phyloP scores from a whole-genome alignment of 2,888 invertebrate genomes.

The Hoplodrina ambigua region DNA sequence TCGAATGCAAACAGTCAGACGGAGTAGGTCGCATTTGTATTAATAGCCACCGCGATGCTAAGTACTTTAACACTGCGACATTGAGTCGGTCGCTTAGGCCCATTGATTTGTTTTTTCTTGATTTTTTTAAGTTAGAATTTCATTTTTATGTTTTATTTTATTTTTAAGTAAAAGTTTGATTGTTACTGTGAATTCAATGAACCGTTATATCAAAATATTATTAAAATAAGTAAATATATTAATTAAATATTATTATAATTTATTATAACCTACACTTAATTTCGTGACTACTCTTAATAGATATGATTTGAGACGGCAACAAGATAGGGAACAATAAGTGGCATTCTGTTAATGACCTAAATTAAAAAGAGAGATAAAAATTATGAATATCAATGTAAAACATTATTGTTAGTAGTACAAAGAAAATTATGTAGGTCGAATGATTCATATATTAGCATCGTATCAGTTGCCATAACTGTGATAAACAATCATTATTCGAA shows the following conservation, averaged over 20 bases:
- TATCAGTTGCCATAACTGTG: too few species aligned
- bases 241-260: too few species aligned
- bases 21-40: constrained; percentile 80
- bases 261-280: too few species aligned
- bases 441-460: not conserved
- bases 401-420: not conserved
- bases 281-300: too few species aligned
- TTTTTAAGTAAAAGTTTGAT: too few species aligned
- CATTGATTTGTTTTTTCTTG: not conserved
- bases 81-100: constrained; percentile 49
- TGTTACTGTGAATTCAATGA: too few species aligned
- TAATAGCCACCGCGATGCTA: constrained; percentile 76
- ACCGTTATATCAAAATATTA: too few species aligned
- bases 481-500: too few species aligned
- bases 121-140: too few species aligned
- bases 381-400: not conserved
- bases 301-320: too few species aligned
- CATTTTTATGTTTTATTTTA: not conserved
- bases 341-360: not conserved
- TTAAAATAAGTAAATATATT: too few species aligned
- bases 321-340: too few species aligned
- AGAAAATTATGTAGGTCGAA: not conserved
- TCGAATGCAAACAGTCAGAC: constrained; percentile 75
- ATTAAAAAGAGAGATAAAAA: not conserved
- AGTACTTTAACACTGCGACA: constrained; percentile 66